phyloP scores from a whole-genome alignment of 2,888 invertebrate genomes.

The Pammene fasciana region DNA sequence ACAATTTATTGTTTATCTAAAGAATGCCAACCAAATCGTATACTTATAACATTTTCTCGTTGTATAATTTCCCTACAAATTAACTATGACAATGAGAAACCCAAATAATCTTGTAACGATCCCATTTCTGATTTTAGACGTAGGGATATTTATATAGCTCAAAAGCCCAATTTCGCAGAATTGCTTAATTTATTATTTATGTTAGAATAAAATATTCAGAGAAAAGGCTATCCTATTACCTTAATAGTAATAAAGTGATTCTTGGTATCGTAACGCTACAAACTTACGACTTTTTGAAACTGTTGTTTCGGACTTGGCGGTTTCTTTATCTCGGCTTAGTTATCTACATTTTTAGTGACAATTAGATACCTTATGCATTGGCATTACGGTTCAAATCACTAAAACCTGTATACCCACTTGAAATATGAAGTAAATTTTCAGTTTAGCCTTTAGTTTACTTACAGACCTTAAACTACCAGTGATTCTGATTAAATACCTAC shows the following conservation, averaged over 20 bases:
- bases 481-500: too few relatives aligned
- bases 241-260: neutral
- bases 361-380: neutral
- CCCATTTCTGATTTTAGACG: neutral
- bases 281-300: neutral
- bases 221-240: neutral
- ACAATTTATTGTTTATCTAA: too few relatives aligned
- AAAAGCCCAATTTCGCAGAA: neutral
- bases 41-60: too few relatives aligned
- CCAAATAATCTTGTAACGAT: neutral
- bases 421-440: too few relatives aligned
- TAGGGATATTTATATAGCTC: neutral
- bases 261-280: neutral
- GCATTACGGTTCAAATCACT: too few relatives aligned
- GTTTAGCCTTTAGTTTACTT: too few relatives aligned
- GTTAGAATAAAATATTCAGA: neutral
- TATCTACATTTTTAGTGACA: too few relatives aligned
- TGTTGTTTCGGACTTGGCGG: neutral
- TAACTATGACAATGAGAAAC: neutral
- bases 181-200: conserved; percentile 3
- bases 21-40: too few relatives aligned
- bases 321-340: neutral
- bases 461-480: too few relatives aligned
- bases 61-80: neutral
- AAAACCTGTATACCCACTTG: too few relatives aligned